Evolutionary conservation across 2,888 invertebrate genomes (phyloP).

Genomic region (Melinopterus prodromus): DNA sequence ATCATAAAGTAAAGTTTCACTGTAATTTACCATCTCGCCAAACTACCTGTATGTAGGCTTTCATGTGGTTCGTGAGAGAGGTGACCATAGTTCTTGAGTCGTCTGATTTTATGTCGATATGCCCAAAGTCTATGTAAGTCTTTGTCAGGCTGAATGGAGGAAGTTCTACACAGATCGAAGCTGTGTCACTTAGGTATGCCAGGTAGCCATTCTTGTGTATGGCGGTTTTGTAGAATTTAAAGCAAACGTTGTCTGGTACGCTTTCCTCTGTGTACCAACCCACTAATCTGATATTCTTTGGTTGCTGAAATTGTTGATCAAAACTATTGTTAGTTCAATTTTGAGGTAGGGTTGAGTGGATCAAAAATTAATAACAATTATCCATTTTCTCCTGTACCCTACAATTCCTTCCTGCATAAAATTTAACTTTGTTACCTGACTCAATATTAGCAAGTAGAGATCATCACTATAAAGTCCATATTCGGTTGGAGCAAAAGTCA

Average conservation of each 20-base stretch:
- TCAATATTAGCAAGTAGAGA: conserved; percentile 54
- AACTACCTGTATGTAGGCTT: conserved; percentile 43
- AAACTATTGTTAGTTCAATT: neutral
- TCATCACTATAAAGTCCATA: conserved; percentile 52
- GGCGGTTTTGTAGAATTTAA: neutral
- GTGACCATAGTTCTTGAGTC: conserved; percentile 38
- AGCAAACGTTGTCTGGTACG: conserved; percentile 12
- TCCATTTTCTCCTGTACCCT: too few relatives aligned
- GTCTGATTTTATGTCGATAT: conserved; percentile 34
- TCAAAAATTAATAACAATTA: too few relatives aligned
- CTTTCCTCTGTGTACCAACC: conserved; percentile 43
- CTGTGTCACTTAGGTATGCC: conserved; percentile 52
- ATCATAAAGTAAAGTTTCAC: neutral
- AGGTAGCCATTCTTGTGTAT: conserved; percentile 46
- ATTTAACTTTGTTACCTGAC: conserved; percentile 53
- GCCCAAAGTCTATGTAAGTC: conserved; percentile 56
- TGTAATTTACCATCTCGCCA: conserved; percentile 48
- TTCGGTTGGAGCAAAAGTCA: conserved; percentile 52
- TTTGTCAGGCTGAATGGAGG: conserved; percentile 52
- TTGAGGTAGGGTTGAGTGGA: too few relatives aligned
- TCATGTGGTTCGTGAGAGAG: conserved; percentile 47
- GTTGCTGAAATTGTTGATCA: conserved; percentile 48
- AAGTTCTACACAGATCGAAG: conserved; percentile 37
- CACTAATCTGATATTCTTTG: conserved; percentile 51
- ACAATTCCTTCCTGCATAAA: neutral